Percentiles rank a stretch among this genome's conserved stretches.
phyloP scores from a whole-genome alignment of 2,797 vertebrate species.

The Arrhamphus sclerolepis region DNA sequence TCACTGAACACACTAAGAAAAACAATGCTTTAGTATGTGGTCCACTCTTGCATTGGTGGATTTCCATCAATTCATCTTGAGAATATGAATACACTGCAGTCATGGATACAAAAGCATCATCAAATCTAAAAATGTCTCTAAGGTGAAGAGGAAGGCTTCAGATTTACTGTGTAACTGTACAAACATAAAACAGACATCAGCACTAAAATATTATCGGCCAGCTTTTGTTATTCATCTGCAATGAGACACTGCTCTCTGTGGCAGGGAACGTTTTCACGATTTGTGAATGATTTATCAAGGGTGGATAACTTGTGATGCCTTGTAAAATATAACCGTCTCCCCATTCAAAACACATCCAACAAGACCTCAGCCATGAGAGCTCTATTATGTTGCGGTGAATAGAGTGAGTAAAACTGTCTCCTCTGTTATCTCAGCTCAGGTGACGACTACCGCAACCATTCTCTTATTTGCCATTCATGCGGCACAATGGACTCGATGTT shows the following conservation, averaged over 20 bases:
- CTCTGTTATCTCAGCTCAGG: conserved; percentile 17
- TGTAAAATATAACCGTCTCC: conserved; percentile 45
- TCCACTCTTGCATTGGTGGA: too few species aligned
- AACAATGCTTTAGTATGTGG: too few species aligned
- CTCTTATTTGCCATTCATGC: conserved; percentile 29
- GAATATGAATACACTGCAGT: too few species aligned
- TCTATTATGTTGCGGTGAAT: conserved; percentile 36
- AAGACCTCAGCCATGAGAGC: conserved; percentile 37
- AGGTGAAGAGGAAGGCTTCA: not conserved
- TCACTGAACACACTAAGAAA: too few species aligned
- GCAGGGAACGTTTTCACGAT: conserved; percentile 24
- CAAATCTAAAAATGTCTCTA: not conserved
- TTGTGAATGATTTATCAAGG: conserved; percentile 35
- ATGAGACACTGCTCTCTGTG: conserved; percentile 19
- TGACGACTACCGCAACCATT: conserved; percentile 14
- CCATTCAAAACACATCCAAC: conserved; percentile 43
- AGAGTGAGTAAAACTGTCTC: conserved; percentile 32
- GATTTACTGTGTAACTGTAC: conserved; percentile 19
- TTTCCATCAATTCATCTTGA: too few species aligned
- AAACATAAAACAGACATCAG: conserved; percentile 19
- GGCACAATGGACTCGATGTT: conserved; percentile 32
- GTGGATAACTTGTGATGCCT: conserved; percentile 28
- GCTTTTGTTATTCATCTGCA: conserved; percentile 25
- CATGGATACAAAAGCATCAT: not conserved
- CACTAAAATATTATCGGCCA: conserved; percentile 20